A percentile compares a stretch with the other conserved stretches of the same genome.
These are phyloP conservation scores for Pseudobourletiella spinata DNA, from an alignment of 1,140 invertebrate species.

Conservation along the genomic window DNA sequence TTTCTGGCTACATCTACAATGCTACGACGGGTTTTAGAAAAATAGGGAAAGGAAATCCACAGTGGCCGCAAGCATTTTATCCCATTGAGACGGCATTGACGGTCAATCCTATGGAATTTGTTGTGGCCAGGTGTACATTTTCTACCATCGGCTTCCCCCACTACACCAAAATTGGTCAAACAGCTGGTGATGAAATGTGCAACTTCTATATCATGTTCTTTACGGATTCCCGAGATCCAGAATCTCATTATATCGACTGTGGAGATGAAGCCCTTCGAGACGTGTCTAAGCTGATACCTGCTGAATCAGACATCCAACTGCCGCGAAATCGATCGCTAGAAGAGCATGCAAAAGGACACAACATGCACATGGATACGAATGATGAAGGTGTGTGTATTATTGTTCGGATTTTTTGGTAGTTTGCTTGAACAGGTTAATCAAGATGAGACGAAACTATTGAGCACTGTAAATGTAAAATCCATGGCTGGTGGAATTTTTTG, in stretches of 20 bases:
- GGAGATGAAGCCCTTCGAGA: slow-evolving; percentile 7
- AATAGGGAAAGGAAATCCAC: slow-evolving; percentile 40
- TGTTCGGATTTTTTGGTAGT: neutral
- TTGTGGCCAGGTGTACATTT: slow-evolving; percentile 43
- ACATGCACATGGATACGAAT: neutral
- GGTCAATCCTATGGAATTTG: slow-evolving; percentile 38
- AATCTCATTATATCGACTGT: slow-evolving; percentile 28
- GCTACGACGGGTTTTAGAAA: neutral
- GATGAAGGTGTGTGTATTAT: neutral
- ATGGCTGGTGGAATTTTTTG: no score
- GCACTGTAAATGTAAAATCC: no score
- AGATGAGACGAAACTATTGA: no score
- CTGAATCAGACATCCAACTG: slow-evolving; percentile 41
- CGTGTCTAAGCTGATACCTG: slow-evolving; percentile 36
- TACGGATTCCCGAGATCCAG: slow-evolving; percentile 25
- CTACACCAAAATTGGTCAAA: slow-evolving; percentile 43
- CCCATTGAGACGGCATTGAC: slow-evolving; percentile 37
- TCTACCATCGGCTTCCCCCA: slow-evolving; percentile 38
- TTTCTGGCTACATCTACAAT: slow-evolving; percentile 44
- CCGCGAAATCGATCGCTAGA: slow-evolving; percentile 45
- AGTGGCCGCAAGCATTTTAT: slow-evolving; percentile 47
- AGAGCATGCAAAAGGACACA: slow-evolving; percentile 39
- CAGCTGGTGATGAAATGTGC: slow-evolving; percentile 58
- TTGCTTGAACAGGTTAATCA: neutral
- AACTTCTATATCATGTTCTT: slow-evolving; percentile 49